Conservation (phyloP, 2,113 vertebrate genomes). For the Caretta caretta region DNA sequence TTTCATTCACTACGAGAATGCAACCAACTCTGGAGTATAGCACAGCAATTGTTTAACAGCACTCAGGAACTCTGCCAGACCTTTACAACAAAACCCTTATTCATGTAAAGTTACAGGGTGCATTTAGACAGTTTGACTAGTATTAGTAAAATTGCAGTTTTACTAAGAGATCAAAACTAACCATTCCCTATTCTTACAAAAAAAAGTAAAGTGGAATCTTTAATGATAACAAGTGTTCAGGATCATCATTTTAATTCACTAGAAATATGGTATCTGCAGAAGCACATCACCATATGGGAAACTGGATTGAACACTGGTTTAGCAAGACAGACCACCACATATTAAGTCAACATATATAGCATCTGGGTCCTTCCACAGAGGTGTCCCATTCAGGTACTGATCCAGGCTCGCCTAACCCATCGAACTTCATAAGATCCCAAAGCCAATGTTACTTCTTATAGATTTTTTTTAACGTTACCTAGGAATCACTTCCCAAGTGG, state of each 20-base stretch:
- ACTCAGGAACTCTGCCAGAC: constrained; percentile 54
- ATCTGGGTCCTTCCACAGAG: background rate
- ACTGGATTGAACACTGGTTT: background rate
- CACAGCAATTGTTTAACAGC: constrained; percentile 64
- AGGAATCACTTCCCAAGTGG: background rate
- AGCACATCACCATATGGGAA: background rate
- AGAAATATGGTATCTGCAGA: background rate
- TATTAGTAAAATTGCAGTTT: background rate
- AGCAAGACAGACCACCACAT: background rate
- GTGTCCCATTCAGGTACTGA: background rate
- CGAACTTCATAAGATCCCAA: background rate
- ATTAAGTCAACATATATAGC: background rate
- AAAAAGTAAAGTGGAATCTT: background rate
- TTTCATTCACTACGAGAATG: constrained; percentile 37
- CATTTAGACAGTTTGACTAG: background rate
- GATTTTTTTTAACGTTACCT: background rate
- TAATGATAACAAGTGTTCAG: background rate
- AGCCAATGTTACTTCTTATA: background rate
- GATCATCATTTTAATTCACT: background rate
- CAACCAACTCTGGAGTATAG: constrained; percentile 42
- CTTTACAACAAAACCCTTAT: constrained; percentile 21
- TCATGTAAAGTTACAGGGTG: constrained; percentile 38
- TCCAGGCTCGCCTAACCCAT: background rate
- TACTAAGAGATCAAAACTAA: constrained; percentile 13
- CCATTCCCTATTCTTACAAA: background rate